Evolutionary conservation across 2,888 invertebrate species (phyloP), one percentile per base, ranked within the genome.

Genomic region (Ferrisia virgata): DNA sequence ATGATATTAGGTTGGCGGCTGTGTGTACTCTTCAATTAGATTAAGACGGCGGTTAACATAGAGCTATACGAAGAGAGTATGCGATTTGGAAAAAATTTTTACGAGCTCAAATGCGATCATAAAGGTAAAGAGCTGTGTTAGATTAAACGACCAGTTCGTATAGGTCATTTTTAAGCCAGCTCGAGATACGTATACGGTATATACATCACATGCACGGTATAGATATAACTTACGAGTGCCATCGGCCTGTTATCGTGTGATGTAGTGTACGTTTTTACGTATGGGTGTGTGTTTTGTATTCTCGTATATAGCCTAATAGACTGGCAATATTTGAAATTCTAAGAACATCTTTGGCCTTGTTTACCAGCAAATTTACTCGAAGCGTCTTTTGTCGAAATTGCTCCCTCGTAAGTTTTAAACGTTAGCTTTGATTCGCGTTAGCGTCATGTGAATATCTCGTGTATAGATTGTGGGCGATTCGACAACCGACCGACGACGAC

Each of bases 21-120:
- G 3, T 36, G 72, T 18, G 72, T 76, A 76, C 72, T 36, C 72
- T 76, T 76, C 72, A 76, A 76, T 76, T 76, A 76, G 72, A 76
- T 28, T 33, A 18, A 53, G 6, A n/a, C 58, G 72, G 36, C n/a
- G 72, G n/a, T 33, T 3, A n/a, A n/a, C n/a, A n/a, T n/a, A n/a
- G n/a, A n/a, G n/a, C n/a, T n/a, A n/a, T n/a, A n/a, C n/a, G n/a
- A n/a, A n/a, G n/a, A n/a, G n/a, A n/a, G n/a, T n/a, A 36, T 36
- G 15, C 28, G 36, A 76, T 36, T 36, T 76, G 36, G 72, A 22
- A 36, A 36, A 76, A 33, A 53, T 53, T 53, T 53, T 53, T 53
- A 53, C 53, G 53, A 53, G 53, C 53, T 53, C 53, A 22, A 22
- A 53, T 53, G 53, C 22, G 53, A 53, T 53, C 36, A 25, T 11